Evolutionary conservation across 2,797 vertebrate species (phyloP).

Genomic region (Eupleurogrammus muticus): DNA sequence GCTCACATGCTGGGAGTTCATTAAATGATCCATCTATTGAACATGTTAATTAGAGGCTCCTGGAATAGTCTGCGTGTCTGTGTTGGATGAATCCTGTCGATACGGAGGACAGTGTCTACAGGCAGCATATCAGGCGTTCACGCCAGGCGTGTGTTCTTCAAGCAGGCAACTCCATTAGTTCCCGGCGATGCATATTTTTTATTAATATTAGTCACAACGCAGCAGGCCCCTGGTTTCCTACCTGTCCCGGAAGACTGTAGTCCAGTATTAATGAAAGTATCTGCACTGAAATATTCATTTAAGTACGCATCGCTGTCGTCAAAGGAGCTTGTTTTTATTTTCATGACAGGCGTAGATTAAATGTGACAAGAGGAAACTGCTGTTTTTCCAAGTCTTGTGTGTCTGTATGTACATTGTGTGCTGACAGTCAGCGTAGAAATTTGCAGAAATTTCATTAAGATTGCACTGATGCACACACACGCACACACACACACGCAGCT

Average conservation of each 20-base stretch:
- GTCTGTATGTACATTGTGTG: slow-evolving; percentile 45
- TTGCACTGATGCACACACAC: slow-evolving; percentile 52
- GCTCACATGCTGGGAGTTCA: slow-evolving; percentile 67
- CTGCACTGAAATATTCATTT: slow-evolving; percentile 48
- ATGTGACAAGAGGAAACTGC: slow-evolving; percentile 56
- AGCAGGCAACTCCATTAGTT: slow-evolving; percentile 56
- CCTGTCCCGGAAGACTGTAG: slow-evolving; percentile 23
- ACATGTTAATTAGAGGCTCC: slow-evolving; percentile 69
- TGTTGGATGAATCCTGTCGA: slow-evolving; percentile 48
- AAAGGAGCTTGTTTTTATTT: slow-evolving; percentile 36
- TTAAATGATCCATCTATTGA: slow-evolving; percentile 73
- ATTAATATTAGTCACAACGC: slow-evolving; percentile 39
- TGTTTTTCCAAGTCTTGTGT: slow-evolving; percentile 25
- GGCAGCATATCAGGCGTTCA: slow-evolving; percentile 41
- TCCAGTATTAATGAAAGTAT: slow-evolving; percentile 42
- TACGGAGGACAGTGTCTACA: slow-evolving; percentile 47
- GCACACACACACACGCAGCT: slow-evolving; percentile 53
- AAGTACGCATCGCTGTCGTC: slow-evolving; percentile 27
- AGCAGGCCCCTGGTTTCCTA: slow-evolving; percentile 17
- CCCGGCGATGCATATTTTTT: slow-evolving; percentile 30
- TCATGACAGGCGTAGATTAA: slow-evolving; percentile 38
- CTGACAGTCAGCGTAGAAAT: slow-evolving; percentile 57
- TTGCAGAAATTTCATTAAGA: slow-evolving; percentile 71
- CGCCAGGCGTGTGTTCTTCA: slow-evolving; percentile 41
- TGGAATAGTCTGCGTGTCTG: slow-evolving; percentile 53